Percentiles rank a stretch among this genome's conserved stretches.
Conservation (phyloP, 2,113 vertebrate species). For the Callipepla californica region DNA sequence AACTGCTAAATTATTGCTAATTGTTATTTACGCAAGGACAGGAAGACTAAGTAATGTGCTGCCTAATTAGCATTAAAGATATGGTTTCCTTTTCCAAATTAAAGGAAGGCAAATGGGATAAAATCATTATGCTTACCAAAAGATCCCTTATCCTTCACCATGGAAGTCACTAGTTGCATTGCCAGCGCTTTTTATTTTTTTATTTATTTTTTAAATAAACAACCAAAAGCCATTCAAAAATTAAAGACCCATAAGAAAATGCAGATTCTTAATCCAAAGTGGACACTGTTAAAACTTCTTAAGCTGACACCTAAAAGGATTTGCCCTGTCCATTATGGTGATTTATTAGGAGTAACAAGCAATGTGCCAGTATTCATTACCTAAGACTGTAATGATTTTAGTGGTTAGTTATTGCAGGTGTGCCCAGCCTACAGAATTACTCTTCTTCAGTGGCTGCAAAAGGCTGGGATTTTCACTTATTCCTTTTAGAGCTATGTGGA, state of each 20-base stretch:
- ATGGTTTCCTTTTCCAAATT: conserved; percentile 81
- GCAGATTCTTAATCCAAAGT: background rate
- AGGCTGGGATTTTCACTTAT: background rate
- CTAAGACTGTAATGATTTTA: background rate
- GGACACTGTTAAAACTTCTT: conserved; percentile 19
- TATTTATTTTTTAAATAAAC: background rate
- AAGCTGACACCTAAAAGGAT: conserved; percentile 1
- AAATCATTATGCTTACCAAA: conserved; percentile 56
- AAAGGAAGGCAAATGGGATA: conserved; percentile 66
- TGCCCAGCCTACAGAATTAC: background rate
- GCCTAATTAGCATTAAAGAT: conserved; percentile 83
- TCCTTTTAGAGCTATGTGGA: rapidly evolving
- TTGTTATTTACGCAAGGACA: conserved; percentile 84
- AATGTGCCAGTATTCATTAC: background rate
- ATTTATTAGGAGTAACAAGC: background rate
- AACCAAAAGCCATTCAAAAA: background rate
- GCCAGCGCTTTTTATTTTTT: background rate
- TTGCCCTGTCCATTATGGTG: background rate
- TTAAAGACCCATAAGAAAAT: background rate
- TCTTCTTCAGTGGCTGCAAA: background rate
- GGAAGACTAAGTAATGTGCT: conserved; percentile 79
- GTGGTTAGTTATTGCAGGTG: conserved; percentile 13
- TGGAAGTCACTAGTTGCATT: conserved; percentile 32
- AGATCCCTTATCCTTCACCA: conserved; percentile 7
- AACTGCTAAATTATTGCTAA: conserved; percentile 86